A percentile compares a stretch with the other conserved stretches of the same genome.
Conservation (phyloP, 1,140 invertebrate species). For the Bicyclus anynana region DNA sequence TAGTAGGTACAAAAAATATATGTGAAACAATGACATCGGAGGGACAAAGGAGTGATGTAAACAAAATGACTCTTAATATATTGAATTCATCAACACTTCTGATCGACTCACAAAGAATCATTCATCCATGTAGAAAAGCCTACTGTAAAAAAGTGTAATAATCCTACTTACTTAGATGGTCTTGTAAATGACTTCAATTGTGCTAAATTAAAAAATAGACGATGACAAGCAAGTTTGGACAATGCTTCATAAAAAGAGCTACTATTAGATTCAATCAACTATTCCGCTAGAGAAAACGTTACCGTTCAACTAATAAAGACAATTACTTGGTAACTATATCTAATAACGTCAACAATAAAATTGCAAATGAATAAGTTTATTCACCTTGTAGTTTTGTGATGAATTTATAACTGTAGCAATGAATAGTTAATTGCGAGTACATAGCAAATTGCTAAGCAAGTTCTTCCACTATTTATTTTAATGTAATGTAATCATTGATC, state of each 20-base stretch:
- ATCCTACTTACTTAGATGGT: too few species aligned
- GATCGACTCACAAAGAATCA: too few species aligned
- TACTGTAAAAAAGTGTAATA: too few species aligned
- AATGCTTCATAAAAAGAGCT: not conserved
- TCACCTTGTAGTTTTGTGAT: not conserved
- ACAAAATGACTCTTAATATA: too few species aligned
- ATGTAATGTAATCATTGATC: too few species aligned
- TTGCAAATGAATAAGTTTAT: constrained; percentile 1
- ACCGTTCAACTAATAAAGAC: constrained; percentile 10
- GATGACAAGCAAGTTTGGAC: not conserved
- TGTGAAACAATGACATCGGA: too few species aligned
- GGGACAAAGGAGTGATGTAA: too few species aligned
- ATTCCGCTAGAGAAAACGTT: not conserved
- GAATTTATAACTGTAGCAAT: not conserved
- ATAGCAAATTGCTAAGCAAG: not conserved
- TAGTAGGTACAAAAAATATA: too few species aligned
- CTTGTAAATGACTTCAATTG: not conserved
- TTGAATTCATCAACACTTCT: too few species aligned
- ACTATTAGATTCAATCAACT: not conserved
- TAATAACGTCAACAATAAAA: not conserved
- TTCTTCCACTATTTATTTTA: not conserved
- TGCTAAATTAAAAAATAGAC: not conserved
- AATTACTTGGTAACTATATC: constrained; percentile 8
- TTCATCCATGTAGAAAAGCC: too few species aligned
- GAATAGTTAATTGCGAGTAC: not conserved